These are phyloP conservation scores for Helarctos malayanus DNA, from an alignment of 2,797 vertebrate species.

Conservation along the genomic window DNA sequence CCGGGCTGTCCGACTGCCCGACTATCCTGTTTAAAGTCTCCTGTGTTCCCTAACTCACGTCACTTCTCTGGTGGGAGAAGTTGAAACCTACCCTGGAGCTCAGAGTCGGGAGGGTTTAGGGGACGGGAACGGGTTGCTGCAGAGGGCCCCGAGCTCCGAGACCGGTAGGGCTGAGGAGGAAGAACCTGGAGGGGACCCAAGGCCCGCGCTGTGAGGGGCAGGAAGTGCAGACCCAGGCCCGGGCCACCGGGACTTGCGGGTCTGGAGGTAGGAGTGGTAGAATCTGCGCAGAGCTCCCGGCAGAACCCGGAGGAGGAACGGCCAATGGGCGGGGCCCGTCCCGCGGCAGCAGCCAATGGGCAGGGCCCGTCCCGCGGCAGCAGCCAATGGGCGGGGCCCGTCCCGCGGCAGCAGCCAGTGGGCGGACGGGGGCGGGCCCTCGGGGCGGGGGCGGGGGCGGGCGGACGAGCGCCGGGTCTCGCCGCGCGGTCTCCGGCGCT, in stretches of 20 bases:
- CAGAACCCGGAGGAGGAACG: rapidly evolving
- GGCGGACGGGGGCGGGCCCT: neutral
- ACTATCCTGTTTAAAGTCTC: neutral
- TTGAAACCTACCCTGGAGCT: neutral
- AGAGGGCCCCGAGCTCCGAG: no score
- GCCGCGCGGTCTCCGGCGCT: rapidly evolving
- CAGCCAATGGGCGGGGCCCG: no score
- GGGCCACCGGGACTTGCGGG: neutral
- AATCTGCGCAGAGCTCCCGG: rapidly evolving
- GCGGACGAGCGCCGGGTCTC: neutral
- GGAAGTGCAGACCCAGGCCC: no score
- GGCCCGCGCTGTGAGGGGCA: rapidly evolving
- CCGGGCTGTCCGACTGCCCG: neutral
- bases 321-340: slow-evolving; percentile 8
- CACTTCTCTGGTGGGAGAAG: neutral
- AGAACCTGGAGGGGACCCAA: no score
- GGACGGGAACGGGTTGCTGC: neutral
- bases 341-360: no score
- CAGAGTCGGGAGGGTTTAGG: neutral
- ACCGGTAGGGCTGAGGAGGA: neutral
- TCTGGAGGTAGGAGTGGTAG: rapidly evolving
- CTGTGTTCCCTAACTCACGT: no score
- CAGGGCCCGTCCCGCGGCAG: no score
- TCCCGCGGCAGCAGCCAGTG: no score
- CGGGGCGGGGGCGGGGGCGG: neutral